phyloP scores from a whole-genome alignment of 2,797 vertebrate species.

The Gambusia yucatana region DNA sequence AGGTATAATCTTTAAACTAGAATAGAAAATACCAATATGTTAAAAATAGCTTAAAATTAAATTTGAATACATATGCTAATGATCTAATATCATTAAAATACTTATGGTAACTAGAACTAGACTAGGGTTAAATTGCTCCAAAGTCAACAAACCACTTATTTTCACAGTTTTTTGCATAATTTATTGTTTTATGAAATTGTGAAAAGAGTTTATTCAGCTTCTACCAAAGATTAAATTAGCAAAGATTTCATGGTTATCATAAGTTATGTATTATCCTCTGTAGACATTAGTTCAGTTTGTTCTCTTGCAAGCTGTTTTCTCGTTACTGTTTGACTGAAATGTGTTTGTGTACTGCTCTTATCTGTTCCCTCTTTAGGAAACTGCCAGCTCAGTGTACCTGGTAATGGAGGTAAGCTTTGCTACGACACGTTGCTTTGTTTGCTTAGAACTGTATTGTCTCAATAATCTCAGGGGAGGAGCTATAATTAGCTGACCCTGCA shows the following conservation, averaged over 20 bases:
- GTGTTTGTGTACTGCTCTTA: conserved; percentile 56
- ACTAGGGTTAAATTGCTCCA: too few species aligned
- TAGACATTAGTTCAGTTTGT: not conserved
- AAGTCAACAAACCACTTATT: not conserved
- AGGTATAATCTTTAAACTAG: too few species aligned
- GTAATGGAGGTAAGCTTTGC: conserved; percentile 95
- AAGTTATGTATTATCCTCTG: not conserved
- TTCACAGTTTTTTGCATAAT: not conserved
- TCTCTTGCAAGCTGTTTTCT: conserved; percentile 35
- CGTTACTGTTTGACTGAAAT: conserved; percentile 47
- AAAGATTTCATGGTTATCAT: not conserved
- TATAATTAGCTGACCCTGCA: conserved; percentile 64
- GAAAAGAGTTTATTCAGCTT: not conserved
- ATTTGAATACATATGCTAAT: too few species aligned
- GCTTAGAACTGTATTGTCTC: conserved; percentile 50
- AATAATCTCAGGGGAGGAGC: conserved; percentile 34
- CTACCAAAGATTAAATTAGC: not conserved
- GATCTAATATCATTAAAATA: not conserved
- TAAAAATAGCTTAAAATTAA: too few species aligned
- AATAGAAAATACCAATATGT: not conserved
- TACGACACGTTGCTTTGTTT: conserved; percentile 59
- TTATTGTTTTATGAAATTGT: not conserved
- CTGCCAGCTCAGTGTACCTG: conserved; percentile 96
- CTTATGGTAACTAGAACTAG: not conserved
- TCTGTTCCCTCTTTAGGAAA: conserved; percentile 83